Evolutionary conservation across 37 sponge, comb jelly and placozoan genomes (phyloP), one percentile per base, ranked within the genome.

Genomic region (Beroe forskalii): DNA sequence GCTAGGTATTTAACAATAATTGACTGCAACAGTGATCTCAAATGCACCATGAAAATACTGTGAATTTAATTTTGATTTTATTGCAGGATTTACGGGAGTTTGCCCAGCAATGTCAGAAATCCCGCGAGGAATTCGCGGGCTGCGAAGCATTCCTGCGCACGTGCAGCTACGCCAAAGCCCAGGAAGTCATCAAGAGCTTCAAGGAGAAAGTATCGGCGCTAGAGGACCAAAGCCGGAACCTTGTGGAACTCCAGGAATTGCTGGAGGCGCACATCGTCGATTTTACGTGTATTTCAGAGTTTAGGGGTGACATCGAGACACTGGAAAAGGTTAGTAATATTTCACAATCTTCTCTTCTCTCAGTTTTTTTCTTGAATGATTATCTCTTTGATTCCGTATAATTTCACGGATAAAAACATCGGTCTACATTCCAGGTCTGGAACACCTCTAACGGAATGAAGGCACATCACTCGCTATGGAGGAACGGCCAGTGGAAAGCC

Each of bases 241-340:
- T 97, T 48, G 92, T 92, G 39, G 93, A 95, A 42, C 91, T 97
- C 31, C 97, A 97, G 91, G 95, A 97, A 44, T 92, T 97, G 3
- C 93, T 97, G 55, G 95, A 95, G 76, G 92, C 92, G 3, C 76
- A 64, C 36, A 90, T 97, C 31, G 93, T 97, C 67, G 94, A 95
- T 62, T 97, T 97, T 62, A 92, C 92, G 0, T 62, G 86, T 30
- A 76, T 96, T 32, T 91, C 93, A 28, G 92, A 94, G 96, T 96
- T 80, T 27, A 41, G 86, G 27, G 40, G 86, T 28, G 86, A 80
- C 22, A 80, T 80, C 41, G 86, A 80, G 28, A 80, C 86, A 37
- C 27, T 80, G 25, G 86, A 80, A 43, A 80, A 80, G 86, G 86
- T 80, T 33, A 41, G 6, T 48, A 12, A n/a, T n/a, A n/a, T n/a